Percentiles rank a stretch among this genome's conserved stretches.
These are phyloP conservation scores for Galemys pyrenaicus DNA, from an alignment of 2,113 vertebrate species.

Conservation along the genomic window DNA sequence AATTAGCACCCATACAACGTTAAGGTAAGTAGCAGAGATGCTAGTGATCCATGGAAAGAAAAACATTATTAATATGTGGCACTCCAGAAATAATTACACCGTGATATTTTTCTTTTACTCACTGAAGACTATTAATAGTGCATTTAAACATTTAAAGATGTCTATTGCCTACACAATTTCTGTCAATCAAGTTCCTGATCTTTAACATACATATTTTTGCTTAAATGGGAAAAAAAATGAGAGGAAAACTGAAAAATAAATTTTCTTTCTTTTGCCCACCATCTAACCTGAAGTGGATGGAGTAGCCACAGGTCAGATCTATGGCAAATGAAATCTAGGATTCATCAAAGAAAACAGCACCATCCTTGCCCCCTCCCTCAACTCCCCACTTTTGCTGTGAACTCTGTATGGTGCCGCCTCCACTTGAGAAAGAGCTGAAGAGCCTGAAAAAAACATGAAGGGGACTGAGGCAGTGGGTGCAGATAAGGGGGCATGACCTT, in stretches of 20 bases:
- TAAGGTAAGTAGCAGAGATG: conserved; percentile 82
- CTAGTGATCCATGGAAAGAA: conserved; percentile 81
- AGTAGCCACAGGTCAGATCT: conserved; percentile 68
- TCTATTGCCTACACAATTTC: conserved; percentile 76
- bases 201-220: conserved; percentile 76
- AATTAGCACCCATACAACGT: conserved; percentile 80
- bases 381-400: conserved; percentile 6
- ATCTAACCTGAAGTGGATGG: conserved; percentile 33
- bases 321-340: conserved; percentile 21
- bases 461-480: conserved; percentile 8
- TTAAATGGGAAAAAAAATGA: conserved; percentile 30
- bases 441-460: conserved; percentile 33
- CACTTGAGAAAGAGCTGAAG: conserved; percentile 38
- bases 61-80: conserved; percentile 81
- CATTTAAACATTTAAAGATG: conserved; percentile 79
- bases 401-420: not conserved
- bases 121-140: conserved; percentile 80
- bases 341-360: not conserved
- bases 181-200: conserved; percentile 76
- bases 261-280: not conserved
- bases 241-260: not conserved
- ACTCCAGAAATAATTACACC: conserved; percentile 83
- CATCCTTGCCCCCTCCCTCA: not conserved
- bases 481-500: conserved; percentile 38
- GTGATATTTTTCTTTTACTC: conserved; percentile 79